These are phyloP conservation scores for Ibidorhyncha struthersii DNA, from an alignment of 2,113 vertebrate species.

Conservation along the genomic window DNA sequence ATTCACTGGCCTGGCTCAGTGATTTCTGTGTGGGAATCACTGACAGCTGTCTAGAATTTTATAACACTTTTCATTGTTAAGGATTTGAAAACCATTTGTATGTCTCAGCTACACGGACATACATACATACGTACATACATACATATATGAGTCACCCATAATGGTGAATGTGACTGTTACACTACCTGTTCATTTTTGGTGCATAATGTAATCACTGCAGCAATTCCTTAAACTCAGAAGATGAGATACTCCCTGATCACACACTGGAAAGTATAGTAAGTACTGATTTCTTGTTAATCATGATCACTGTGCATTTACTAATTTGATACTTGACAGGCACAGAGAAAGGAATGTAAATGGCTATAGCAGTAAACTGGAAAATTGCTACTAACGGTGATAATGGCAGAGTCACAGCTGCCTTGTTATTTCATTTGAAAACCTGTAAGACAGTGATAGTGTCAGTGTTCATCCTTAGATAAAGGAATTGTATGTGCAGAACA, in stretches of 20 bases:
- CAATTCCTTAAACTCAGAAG: background rate
- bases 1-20: background rate
- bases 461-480: background rate
- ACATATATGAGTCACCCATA: background rate
- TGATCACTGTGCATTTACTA: background rate
- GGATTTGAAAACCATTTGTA: background rate
- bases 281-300: background rate
- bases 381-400: background rate
- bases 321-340: background rate
- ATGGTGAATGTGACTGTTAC: background rate
- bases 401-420: background rate
- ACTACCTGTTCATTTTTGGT: background rate
- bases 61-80: background rate
- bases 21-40: background rate
- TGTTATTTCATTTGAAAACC: background rate
- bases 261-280: background rate
- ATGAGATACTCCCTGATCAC: background rate
- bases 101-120: background rate
- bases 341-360: background rate
- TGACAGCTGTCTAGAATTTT: background rate
- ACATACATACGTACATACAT: no score
- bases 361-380: background rate
- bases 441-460: background rate
- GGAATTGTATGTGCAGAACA: background rate
- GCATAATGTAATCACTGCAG: background rate